Conservation (phyloP, 1,140 invertebrate species). For the Tetranychus cinnabarinus region DNA sequence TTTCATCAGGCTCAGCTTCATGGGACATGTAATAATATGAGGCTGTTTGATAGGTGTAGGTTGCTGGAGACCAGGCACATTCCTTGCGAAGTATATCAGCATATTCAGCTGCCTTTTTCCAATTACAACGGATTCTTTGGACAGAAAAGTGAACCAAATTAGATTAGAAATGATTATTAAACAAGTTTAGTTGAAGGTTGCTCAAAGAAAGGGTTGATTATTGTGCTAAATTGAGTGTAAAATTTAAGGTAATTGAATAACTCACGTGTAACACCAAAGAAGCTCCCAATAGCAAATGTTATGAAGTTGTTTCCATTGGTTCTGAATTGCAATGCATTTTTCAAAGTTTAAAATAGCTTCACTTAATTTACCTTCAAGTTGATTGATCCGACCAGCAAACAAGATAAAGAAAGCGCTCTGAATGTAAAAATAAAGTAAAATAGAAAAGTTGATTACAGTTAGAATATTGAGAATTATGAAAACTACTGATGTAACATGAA, state of each 20-base stretch:
- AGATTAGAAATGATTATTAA: not conserved
- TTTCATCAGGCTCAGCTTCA: constrained; percentile 15
- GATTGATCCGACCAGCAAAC: constrained; percentile 2
- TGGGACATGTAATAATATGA: constrained; percentile 38
- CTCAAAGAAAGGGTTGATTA: not conserved
- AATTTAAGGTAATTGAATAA: not conserved
- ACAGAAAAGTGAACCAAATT: not conserved
- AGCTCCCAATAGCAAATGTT: constrained; percentile 88
- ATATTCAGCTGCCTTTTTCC: constrained; percentile 43
- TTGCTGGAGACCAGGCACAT: constrained; percentile 70
- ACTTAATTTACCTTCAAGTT: not conserved
- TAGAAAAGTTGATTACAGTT: not conserved
- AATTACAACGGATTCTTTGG: constrained; percentile 28
- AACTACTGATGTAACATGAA: not conserved
- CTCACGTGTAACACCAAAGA: constrained; percentile 60
- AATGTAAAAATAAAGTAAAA: not conserved
- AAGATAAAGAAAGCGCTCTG: constrained; percentile 1
- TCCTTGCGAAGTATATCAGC: constrained; percentile 42
- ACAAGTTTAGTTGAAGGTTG: not conserved
- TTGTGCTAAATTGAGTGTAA: not conserved
- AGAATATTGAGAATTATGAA: not conserved
- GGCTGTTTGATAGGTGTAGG: constrained; percentile 70
- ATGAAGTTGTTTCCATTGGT: constrained; percentile 76
- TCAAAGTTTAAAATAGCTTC: not conserved
- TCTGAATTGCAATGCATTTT: not conserved